These are phyloP conservation scores for Nycticebus coucang DNA, from an alignment of 2,113 vertebrate genomes.

Conservation along the genomic window DNA sequence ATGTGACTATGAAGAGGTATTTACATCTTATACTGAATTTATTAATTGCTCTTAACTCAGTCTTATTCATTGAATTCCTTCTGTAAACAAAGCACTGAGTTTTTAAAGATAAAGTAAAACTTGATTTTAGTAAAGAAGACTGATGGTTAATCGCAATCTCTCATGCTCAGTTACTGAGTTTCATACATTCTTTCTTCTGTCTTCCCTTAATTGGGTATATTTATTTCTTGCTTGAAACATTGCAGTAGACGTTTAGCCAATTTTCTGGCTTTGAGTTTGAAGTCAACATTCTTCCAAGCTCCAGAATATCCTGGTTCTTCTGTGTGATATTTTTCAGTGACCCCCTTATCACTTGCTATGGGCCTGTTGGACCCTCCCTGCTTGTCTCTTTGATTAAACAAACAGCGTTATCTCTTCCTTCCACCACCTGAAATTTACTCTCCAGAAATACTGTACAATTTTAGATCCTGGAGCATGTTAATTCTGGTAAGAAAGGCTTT, in stretches of 20 bases:
- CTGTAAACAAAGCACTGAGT: not conserved
- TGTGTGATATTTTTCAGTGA: not conserved
- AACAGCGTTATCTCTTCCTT: not conserved
- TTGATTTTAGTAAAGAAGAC: not conserved
- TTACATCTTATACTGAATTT: not conserved
- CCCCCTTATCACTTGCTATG: not conserved
- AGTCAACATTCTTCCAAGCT: not conserved
- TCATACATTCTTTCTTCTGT: not conserved
- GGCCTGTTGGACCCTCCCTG: not conserved
- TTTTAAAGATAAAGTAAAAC: not conserved
- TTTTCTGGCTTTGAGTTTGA: not conserved
- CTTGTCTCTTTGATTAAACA: not conserved
- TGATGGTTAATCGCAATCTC: not conserved
- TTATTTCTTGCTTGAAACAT: not conserved
- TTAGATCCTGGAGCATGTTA: not conserved
- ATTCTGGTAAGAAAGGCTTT: not conserved
- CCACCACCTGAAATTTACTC: not conserved
- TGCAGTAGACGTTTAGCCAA: not conserved
- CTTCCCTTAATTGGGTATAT: not conserved
- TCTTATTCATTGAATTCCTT: not conserved
- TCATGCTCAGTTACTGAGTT: not conserved
- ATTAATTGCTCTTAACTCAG: not conserved
- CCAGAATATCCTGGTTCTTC: not conserved
- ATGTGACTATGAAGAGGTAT: not conserved
- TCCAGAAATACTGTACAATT: not conserved